Percentiles rank a stretch among this genome's conserved stretches.
phyloP scores from a whole-genome alignment of 2,113 vertebrate genomes.

The Apodemus sylvaticus region DNA sequence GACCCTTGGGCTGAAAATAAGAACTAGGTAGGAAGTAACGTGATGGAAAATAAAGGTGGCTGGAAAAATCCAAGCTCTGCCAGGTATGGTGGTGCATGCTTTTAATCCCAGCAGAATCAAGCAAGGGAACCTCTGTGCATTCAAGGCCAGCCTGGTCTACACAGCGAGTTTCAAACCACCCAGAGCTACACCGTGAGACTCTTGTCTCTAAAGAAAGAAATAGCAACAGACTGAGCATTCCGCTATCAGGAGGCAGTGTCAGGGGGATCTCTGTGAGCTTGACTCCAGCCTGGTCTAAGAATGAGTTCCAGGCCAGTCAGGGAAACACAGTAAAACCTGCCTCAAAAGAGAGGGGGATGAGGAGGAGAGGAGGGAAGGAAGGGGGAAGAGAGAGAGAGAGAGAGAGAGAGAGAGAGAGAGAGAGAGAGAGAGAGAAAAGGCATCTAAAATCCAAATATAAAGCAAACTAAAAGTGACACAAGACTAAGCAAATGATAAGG shows the following conservation, averaged over 20 bases:
- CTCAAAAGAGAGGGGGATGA: background rate
- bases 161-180: too few relatives aligned
- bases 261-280: background rate
- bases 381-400: too few relatives aligned
- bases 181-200: background rate
- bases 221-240: background rate
- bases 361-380: rapidly evolving
- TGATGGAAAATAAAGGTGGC: background rate
- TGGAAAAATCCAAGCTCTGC: background rate
- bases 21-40: background rate
- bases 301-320: background rate
- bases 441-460: constrained; percentile 15
- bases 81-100: too few relatives aligned
- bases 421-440: background rate
- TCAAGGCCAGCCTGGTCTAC: background rate
- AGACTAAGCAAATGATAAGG: background rate
- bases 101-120: background rate
- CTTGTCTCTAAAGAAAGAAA: background rate
- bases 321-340: background rate
- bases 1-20: background rate
- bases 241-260: background rate
- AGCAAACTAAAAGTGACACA: constrained; percentile 27
- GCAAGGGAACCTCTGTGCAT: background rate
- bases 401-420: background rate
- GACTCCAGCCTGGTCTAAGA: background rate